Percentiles rank a stretch among this genome's conserved stretches.
phyloP scores from a whole-genome alignment of 2,797 vertebrate genomes.

The Hydrophis major region DNA sequence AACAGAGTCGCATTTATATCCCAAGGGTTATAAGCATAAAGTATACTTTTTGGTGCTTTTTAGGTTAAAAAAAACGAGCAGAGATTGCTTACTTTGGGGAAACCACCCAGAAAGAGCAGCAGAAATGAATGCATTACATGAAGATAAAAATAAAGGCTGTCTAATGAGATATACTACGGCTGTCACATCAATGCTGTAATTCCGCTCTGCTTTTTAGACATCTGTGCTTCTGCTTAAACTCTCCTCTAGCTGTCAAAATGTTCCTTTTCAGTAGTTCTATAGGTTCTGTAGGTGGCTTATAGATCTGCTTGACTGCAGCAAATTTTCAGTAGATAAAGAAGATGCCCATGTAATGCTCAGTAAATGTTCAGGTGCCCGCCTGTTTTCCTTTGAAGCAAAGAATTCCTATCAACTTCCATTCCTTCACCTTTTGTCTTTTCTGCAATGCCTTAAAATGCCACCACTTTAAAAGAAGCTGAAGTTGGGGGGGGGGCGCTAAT shows the following conservation, averaged over 20 bases:
- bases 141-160: background rate
- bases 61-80: background rate
- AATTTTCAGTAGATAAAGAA: background rate
- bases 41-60: slow-evolving; percentile 29
- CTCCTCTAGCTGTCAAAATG: background rate
- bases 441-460: background rate
- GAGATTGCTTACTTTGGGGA: background rate
- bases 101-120: background rate
- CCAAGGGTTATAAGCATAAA: background rate
- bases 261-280: background rate
- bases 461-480: background rate
- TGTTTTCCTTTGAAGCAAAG: background rate
- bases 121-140: background rate
- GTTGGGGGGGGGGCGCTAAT: background rate
- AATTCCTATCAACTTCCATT: background rate
- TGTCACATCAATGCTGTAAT: background rate
- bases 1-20: background rate
- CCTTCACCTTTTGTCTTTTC: background rate
- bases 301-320: background rate
- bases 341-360: background rate
- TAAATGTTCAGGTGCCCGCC: background rate
- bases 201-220: background rate
- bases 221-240: background rate
- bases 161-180: background rate
- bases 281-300: background rate